Evolutionary conservation across 2,888 invertebrate species (phyloP).

Genomic region (Pollenia angustigena): DNA sequence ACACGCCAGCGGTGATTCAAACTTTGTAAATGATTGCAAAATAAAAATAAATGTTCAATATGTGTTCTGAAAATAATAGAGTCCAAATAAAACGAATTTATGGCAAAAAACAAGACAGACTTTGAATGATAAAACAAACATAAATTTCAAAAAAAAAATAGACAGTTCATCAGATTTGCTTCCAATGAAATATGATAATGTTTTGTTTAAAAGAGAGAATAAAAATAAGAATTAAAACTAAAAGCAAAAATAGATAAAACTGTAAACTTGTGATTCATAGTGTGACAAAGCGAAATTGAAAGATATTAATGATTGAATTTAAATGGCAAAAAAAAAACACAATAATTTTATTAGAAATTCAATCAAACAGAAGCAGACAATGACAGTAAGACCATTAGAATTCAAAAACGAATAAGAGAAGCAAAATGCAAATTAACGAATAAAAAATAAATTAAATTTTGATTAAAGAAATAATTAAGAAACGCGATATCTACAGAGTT

Average conservation of each 20-base stretch:
- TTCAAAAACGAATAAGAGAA: background rate
- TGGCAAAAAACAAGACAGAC: background rate
- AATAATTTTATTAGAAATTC: too few relatives aligned
- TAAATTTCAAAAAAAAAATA: constrained; percentile 31
- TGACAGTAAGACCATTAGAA: background rate
- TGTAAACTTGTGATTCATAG: constrained; percentile 60
- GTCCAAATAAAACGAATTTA: background rate
- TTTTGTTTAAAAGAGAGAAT: constrained; percentile 8
- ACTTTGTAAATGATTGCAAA: background rate
- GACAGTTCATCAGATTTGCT: constrained; percentile 43
- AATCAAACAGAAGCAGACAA: background rate
- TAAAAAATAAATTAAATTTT: background rate
- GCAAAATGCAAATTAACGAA: background rate
- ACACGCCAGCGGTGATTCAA: constrained; percentile 18
- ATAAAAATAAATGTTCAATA: constrained; percentile 11
- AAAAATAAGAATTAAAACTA: background rate
- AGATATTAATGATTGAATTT: background rate
- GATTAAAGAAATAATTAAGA: too few relatives aligned
- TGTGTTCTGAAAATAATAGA: background rate
- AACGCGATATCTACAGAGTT: too few relatives aligned
- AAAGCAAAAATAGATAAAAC: constrained; percentile 22
- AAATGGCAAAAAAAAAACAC: background rate
- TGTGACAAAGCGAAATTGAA: constrained; percentile 1
- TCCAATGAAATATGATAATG: constrained; percentile 67
- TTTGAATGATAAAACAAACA: constrained; percentile 11